These are phyloP conservation scores for Todiramphus chloris DNA, from an alignment of 2,113 vertebrate genomes.

Conservation along the genomic window DNA sequence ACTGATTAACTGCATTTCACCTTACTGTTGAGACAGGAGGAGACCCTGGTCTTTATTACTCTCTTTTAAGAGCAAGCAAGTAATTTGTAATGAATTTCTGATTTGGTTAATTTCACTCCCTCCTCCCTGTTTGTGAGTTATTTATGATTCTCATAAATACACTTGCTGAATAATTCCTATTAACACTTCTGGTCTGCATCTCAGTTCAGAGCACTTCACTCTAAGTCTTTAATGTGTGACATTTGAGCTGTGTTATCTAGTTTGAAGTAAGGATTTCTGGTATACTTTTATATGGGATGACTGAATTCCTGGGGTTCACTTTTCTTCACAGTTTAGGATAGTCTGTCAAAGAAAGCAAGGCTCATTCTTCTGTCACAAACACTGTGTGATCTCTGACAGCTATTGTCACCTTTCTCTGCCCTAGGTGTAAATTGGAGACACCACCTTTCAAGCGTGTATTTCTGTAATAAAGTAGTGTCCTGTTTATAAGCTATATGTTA, in stretches of 20 bases:
- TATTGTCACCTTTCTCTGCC: background rate
- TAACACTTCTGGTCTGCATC: background rate
- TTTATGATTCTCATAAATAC: constrained; percentile 45
- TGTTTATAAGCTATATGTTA: background rate
- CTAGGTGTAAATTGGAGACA: background rate
- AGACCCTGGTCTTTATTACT: background rate
- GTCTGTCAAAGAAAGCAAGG: background rate
- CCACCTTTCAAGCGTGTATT: background rate
- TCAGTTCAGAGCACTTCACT: constrained; percentile 22
- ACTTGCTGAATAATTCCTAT: background rate
- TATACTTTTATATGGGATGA: background rate
- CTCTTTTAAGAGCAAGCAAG: background rate
- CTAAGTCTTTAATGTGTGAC: background rate
- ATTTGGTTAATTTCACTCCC: constrained; percentile 40
- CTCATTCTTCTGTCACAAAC: background rate
- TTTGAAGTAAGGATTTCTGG: background rate
- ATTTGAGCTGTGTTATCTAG: background rate
- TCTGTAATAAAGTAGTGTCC: background rate
- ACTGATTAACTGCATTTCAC: background rate
- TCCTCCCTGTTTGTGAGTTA: background rate
- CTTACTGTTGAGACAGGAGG: background rate
- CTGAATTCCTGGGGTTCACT: background rate
- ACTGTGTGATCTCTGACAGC: background rate
- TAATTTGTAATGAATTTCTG: constrained; percentile 14
- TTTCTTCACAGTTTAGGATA: background rate